Evolutionary conservation across 1,140 invertebrate genomes (phyloP), one percentile per base, ranked within the genome.

Genomic region (Octopus sinensis): DNA sequence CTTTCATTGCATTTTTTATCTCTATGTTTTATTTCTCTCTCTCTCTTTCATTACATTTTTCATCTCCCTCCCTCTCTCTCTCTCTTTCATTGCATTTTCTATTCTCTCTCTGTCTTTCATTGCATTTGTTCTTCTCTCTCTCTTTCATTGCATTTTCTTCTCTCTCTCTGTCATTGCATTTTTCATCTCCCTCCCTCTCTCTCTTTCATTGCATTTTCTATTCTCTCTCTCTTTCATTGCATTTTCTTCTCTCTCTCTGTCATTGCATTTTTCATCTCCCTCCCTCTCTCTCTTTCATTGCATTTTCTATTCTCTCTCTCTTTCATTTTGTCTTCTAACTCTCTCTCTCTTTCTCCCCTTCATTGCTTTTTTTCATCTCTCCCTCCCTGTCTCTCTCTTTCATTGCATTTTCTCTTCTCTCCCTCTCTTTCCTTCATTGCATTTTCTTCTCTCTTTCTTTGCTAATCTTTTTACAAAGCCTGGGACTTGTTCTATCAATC

Each of bases 291-390:
- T 68, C 62, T 68, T n/a, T 68, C 9, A 9, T 68, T 12, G n/a
- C 75, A 62, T 81, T 53, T 80, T 73, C 9, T 82, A 79, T 5
- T 78, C 76, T 78, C 76, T 78, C 76, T 78, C 1, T 68, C 62
- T 68, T 68, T 68, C 62, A 13, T n/a, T 68, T 1, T 3, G 1
- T 68, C 23, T 23, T 23, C 23, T 23, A 23, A 23, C 23, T 53
- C 62, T 68, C 62, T 68, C 1, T 68, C n/a, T 68, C 62, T 68
- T 3, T 68, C 62, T 68, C 62, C 1, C 62, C 3, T 12, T 68
- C 12, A 12, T 68, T 43, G 30, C 30, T 2, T 43, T 43, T 43
- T 43, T 43, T 43, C 30, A 68, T 13, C 62, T 13, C 3, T n/a
- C 12, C 3, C 62, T 68, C n/a, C n/a, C n/a, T 68, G 9, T 68